Base-by-base conservation (phyloP, 2,888 invertebrate species). In the Bedellia somnulentella region DNA sequence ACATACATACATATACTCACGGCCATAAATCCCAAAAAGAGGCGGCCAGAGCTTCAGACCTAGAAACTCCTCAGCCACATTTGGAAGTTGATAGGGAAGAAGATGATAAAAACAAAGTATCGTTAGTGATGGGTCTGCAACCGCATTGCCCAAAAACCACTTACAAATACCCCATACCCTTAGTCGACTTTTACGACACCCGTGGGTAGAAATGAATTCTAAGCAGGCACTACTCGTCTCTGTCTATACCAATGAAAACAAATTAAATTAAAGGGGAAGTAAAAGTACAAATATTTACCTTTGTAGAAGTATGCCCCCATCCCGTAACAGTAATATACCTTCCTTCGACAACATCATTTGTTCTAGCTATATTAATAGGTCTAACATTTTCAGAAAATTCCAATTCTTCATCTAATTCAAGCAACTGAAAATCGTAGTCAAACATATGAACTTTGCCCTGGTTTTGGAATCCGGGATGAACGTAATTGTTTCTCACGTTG, bases 271-370 rank as follows among this genome's bases (percentile, higher is more conserved):
- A 14, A 8, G 8, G 5, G 5, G 5, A 13, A 6, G 2, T 6
- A 3, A 14, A 8, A 10, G 13, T 6, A 15, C 2, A 18, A 16
- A 24, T 15, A 59, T 70, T 64, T 41, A 71, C 73, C 40, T 67
- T 64, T 42, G 73, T 71, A 10, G 57, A 51, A 3, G 67, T 70
- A 17, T 67, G 66, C 0, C 75, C 73, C 76, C 76, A 76, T 13
- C 76, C 76, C 18, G 71, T 64, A 0, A 73, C 73, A 1, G 66
- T 61, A 0, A 73, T 37, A 0, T 67, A 50, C 37, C 62, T 67
- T 1, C 73, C 76, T 26, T 66, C 57, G 0, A 57, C 52, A 66
- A 75, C 66, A 24, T 75, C 73, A 35, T 67, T 57, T 1, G 66
- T 55, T 28, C 53, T 57, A 0, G 57, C 75, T n/a, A 76, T 37